Percentiles rank a stretch among this genome's conserved stretches.
Conservation (phyloP, 2,113 vertebrate genomes). For the Riparia riparia region DNA sequence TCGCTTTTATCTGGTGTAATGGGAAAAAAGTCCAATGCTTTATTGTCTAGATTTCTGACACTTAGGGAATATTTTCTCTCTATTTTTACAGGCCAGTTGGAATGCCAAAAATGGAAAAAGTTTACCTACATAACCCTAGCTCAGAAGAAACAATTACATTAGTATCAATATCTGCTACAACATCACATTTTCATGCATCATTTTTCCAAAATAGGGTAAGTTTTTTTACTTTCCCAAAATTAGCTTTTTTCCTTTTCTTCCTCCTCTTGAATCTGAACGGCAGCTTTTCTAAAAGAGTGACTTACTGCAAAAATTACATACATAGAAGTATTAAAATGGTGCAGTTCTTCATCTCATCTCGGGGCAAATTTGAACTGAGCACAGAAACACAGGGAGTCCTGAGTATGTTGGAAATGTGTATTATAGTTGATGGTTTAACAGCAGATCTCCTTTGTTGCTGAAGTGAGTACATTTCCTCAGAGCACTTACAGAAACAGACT, state of each 20-base stretch:
- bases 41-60: not conserved
- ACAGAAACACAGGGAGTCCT: not conserved
- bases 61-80: not conserved
- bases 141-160: constrained; percentile 97
- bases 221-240: constrained; percentile 6
- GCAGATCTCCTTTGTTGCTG: not conserved
- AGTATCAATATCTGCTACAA: constrained; percentile 99
- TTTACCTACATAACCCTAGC: constrained; percentile 99
- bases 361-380: not conserved
- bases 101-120: constrained; percentile 99
- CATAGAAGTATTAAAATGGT: not conserved
- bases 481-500: not conserved
- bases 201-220: constrained; percentile 99
- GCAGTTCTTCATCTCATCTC: not conserved
- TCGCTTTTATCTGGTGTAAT: not conserved
- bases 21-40: not conserved
- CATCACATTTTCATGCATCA: constrained; percentile 98
- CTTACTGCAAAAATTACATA: not conserved
- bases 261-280: not conserved
- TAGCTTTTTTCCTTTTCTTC: not conserved
- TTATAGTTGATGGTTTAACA: not conserved
- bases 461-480: not conserved
- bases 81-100: constrained; percentile 89
- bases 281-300: not conserved
- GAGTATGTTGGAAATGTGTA: rapidly evolving